Evolutionary conservation across 2,797 vertebrate species (phyloP).

Genomic region (Peromyscus eremicus): DNA sequence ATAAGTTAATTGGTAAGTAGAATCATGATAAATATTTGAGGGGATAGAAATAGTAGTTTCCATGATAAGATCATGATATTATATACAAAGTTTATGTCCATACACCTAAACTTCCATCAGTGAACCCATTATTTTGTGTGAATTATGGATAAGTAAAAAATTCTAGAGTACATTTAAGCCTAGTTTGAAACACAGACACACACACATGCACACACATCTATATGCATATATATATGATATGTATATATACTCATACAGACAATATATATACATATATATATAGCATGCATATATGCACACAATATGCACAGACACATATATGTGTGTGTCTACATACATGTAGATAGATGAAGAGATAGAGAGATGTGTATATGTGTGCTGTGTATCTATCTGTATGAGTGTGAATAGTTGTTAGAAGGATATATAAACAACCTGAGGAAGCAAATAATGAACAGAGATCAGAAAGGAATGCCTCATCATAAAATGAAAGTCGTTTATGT

Average conservation of each 20-base stretch:
- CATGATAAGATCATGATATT: background rate
- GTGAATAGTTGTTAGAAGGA: background rate
- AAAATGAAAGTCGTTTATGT: background rate
- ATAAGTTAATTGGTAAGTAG: background rate
- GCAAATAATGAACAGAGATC: background rate
- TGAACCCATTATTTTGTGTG: background rate
- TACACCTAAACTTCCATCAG: background rate
- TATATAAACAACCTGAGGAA: background rate
- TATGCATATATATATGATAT: too few species aligned
- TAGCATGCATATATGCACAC: too few species aligned
- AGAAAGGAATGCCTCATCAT: background rate
- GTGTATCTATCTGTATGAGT: background rate
- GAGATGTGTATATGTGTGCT: background rate
- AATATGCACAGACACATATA: too few species aligned
- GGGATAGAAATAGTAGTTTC: background rate
- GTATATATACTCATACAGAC: too few species aligned
- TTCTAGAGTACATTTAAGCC: background rate
- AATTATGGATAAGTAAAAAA: background rate
- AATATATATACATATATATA: too few species aligned
- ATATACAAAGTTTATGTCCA: background rate
- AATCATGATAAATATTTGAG: background rate
- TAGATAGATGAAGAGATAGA: background rate
- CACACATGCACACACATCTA: too few species aligned
- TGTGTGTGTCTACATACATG: background rate
- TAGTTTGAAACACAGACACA: background rate